These are phyloP conservation scores for Fregetta grallaria DNA, from an alignment of 2,113 vertebrate genomes.

Conservation along the genomic window DNA sequence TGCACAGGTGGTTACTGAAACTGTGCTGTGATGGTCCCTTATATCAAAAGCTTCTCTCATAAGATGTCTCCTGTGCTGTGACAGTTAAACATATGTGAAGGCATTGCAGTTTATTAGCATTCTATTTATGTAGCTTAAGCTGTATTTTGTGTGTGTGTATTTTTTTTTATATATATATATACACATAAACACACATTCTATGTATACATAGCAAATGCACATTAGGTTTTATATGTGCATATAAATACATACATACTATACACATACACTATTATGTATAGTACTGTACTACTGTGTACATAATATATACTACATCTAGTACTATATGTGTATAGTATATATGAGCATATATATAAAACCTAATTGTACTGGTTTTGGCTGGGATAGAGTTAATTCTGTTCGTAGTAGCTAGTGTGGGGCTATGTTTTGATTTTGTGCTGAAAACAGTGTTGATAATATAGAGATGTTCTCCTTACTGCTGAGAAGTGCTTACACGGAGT, in stretches of 20 bases:
- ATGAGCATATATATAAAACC: not conserved
- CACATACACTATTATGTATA: not conserved
- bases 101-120: not conserved
- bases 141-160: fast-evolving
- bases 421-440: no score
- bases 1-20: not conserved
- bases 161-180: not conserved
- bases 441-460: no score
- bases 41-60: not conserved
- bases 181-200: no score
- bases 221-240: not conserved
- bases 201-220: not conserved
- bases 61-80: not conserved
- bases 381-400: no score
- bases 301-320: not conserved
- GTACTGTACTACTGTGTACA: not conserved
- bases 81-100: not conserved
- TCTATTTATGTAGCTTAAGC: not conserved
- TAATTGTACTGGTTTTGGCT: not conserved
- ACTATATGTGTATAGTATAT: not conserved
- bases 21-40: no score
- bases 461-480: no score
- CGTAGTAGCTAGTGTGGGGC: no score
- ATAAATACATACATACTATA: not conserved
- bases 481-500: no score